A percentile compares a stretch with the other conserved stretches of the same genome.
phyloP scores from a whole-genome alignment of 2,113 vertebrate genomes.

The Mohoua ochrocephala region DNA sequence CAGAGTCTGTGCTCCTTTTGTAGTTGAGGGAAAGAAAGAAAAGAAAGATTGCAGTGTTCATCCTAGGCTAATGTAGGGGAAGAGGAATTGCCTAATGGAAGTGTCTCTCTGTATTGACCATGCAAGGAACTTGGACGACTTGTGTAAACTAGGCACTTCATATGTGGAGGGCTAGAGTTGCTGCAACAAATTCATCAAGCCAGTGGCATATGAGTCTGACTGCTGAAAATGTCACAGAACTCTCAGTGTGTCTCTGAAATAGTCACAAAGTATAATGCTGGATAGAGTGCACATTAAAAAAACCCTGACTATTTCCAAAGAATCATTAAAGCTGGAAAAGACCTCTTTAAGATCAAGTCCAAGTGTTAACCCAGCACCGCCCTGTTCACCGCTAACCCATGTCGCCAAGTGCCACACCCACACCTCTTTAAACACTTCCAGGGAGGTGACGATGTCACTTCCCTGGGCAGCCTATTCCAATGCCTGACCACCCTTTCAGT shows the following conservation, averaged over 20 bases:
- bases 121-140: background rate
- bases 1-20: background rate
- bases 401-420: background rate
- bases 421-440: background rate
- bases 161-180: background rate
- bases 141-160: rapidly evolving
- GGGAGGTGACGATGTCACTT: background rate
- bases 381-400: background rate
- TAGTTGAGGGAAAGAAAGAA: background rate
- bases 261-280: background rate
- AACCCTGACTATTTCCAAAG: background rate
- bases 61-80: background rate
- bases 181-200: background rate
- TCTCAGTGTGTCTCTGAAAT: background rate
- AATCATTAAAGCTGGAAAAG: background rate
- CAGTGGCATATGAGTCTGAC: background rate
- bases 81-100: background rate
- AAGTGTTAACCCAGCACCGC: background rate
- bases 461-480: background rate
- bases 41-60: background rate
- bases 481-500: background rate
- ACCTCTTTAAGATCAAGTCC: background rate
- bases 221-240: background rate
- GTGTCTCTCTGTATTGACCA: background rate
- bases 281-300: background rate